These are phyloP conservation scores for Saturnia pavonia DNA, from an alignment of 2,888 invertebrate species.

Conservation along the genomic window DNA sequence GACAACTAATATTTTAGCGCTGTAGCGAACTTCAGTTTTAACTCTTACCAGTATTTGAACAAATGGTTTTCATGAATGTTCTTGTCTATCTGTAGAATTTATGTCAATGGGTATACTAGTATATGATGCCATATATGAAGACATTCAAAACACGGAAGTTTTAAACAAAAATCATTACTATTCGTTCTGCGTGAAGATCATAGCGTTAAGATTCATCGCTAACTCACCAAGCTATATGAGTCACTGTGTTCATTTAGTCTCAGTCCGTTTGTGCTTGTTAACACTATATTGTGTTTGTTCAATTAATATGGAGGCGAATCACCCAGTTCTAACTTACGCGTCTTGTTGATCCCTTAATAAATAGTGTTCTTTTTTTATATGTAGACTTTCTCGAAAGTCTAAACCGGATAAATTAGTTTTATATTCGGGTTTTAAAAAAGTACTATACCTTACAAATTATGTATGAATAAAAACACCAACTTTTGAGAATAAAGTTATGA, in stretches of 20 bases:
- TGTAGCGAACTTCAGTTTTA: no score
- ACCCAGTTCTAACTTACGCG: conserved; percentile 36
- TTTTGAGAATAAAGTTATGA: no score
- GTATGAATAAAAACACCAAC: no score
- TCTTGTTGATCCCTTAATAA: conserved; percentile 29
- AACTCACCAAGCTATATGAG: conserved; percentile 39
- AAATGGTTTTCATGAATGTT: no score
- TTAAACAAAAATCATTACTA: neutral
- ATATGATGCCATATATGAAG: neutral
- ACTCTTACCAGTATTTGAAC: no score
- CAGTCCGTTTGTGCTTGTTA: conserved; percentile 51
- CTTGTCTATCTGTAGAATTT: no score
- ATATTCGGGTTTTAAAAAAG: neutral
- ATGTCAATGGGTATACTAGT: neutral
- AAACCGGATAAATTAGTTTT: neutral
- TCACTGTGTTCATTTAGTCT: conserved; percentile 53
- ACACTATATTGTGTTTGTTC: conserved; percentile 45
- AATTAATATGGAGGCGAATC: conserved; percentile 47
- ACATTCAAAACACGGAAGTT: neutral
- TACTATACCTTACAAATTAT: no score
- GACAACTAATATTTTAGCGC: no score
- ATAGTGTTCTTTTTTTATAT: conserved; percentile 26
- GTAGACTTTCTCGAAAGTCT: neutral
- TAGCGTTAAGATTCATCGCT: conserved; percentile 20
- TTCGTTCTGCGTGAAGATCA: neutral